Evolutionary conservation across 2,888 invertebrate species (phyloP).

Genomic region (Acanthosepion lycidas): DNA sequence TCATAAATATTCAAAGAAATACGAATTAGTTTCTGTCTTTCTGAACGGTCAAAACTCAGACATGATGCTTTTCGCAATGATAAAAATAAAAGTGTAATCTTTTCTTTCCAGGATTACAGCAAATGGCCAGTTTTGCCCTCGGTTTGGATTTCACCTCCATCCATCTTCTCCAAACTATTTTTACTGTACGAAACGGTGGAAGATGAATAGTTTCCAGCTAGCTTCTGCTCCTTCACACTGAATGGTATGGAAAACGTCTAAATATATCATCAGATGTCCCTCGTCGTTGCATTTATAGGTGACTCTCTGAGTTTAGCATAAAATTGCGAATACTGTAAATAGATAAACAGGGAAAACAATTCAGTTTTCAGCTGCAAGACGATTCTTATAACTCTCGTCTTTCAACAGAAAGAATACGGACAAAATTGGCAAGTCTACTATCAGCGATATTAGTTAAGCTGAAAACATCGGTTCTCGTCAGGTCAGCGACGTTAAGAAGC

Average conservation of each 20-base stretch:
- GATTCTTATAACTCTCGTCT: no score
- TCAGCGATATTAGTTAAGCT: no score
- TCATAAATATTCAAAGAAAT: constrained; percentile 9
- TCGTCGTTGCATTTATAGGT: no score
- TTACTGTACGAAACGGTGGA: background rate
- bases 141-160: background rate
- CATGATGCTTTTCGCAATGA: background rate
- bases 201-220: background rate
- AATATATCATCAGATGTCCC: background rate
- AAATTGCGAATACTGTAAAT: no score
- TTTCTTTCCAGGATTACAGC: background rate
- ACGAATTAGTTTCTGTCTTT: background rate
- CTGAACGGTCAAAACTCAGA: background rate
- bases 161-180: background rate
- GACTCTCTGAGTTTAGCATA: no score
- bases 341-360: no score
- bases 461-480: no score
- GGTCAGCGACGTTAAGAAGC: no score
- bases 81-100: constrained; percentile 20
- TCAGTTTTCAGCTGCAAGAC: no score
- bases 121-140: background rate
- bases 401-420: no score
- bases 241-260: background rate
- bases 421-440: no score
- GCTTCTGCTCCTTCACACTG: constrained; percentile 14